Conservation (phyloP, 2,888 invertebrate species). For the Cheilosia vernalis region DNA sequence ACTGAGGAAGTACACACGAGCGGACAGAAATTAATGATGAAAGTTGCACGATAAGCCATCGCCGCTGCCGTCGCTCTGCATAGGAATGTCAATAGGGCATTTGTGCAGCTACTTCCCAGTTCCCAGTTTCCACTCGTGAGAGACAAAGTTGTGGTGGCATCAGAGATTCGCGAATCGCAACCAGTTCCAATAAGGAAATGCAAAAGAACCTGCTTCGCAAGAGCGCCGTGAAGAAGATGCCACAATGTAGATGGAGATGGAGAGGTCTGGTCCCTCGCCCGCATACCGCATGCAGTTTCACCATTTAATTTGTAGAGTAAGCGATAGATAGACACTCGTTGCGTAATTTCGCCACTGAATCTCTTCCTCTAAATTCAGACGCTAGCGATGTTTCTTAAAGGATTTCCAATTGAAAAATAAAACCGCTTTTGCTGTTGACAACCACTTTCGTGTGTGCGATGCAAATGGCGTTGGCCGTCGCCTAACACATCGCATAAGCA, state of each 20-base stretch:
- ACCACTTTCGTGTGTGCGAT: neutral
- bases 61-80: neutral
- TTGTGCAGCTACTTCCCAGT: constrained; percentile 63
- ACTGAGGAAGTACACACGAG: constrained; percentile 5
- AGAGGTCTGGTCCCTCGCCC: neutral
- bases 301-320: constrained; percentile 20
- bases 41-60: constrained; percentile 66
- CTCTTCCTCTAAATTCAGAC: constrained; percentile 34
- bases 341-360: constrained; percentile 19
- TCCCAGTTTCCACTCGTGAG: constrained; percentile 50
- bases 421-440: neutral
- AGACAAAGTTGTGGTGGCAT: constrained; percentile 11
- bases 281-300: neutral
- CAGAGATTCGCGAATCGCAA: constrained; percentile 33
- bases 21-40: constrained; percentile 62
- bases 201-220: constrained; percentile 64
- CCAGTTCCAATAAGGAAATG: constrained; percentile 64
- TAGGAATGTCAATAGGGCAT: constrained; percentile 71
- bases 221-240: constrained; percentile 43
- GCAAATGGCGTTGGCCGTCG: neutral
- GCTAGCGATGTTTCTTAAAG: constrained; percentile 4
- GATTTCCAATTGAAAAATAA: neutral
- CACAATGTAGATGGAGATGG: neutral
- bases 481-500: neutral
- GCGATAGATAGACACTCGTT: constrained; percentile 16